A percentile compares a stretch with the other conserved stretches of the same genome.
These are phyloP conservation scores for Oreochromis niloticus DNA, from an alignment of 2,113 vertebrate genomes.

Conservation along the genomic window DNA sequence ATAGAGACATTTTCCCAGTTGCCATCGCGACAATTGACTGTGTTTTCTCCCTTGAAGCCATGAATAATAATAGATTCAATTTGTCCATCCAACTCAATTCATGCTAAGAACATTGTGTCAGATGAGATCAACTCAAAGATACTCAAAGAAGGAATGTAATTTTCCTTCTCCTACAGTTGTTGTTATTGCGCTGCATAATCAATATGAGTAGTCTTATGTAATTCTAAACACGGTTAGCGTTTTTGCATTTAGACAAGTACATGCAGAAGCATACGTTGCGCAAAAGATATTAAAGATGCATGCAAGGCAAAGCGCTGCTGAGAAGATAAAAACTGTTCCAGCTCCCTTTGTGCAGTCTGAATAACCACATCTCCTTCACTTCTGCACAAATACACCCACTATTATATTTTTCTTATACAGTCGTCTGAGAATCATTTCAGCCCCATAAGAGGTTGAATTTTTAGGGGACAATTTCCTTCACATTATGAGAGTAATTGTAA, in stretches of 20 bases:
- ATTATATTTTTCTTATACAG: neutral
- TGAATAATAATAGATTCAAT: conserved; percentile 17
- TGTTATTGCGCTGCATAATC: conserved; percentile 8
- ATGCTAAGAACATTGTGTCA: conserved; percentile 14
- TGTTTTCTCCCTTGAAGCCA: neutral
- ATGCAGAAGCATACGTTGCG: neutral
- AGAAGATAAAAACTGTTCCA: neutral
- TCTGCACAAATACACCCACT: neutral
- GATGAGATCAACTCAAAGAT: neutral
- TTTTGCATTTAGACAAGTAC: neutral
- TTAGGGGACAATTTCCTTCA: neutral
- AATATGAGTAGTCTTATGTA: neutral
- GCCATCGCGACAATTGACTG: neutral
- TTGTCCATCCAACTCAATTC: neutral
- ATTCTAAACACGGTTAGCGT: neutral
- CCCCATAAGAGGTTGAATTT: neutral
- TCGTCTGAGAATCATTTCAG: neutral
- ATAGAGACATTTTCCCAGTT: neutral
- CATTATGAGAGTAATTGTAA: neutral
- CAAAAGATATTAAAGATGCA: neutral
- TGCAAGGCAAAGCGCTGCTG: neutral
- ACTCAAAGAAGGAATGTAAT: neutral
- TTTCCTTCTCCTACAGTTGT: neutral
- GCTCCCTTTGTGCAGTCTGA: neutral
- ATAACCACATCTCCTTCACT: neutral